phyloP scores from a whole-genome alignment of 2,113 vertebrate species.

The Trichomycterus rosablanca region DNA sequence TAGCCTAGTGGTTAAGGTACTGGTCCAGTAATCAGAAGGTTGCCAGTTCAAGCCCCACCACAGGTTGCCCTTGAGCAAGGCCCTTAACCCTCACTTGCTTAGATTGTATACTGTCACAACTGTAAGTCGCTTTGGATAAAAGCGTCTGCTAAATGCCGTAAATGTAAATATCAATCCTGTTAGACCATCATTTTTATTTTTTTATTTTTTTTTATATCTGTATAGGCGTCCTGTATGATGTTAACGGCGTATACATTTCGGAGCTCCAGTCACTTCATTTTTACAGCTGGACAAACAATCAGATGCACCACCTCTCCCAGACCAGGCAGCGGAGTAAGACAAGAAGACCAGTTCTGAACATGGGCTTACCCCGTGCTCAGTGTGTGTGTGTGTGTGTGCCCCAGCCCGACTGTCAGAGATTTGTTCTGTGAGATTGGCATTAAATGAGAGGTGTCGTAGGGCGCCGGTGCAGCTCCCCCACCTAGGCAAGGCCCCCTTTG shows the following conservation, averaged over 20 bases:
- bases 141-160: no score
- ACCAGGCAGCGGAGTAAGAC: slow-evolving; percentile 1
- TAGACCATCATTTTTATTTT: no score
- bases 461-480: slow-evolving; percentile 8
- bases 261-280: slow-evolving; percentile 13
- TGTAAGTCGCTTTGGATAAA: no score
- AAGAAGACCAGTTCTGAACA: slow-evolving; percentile 9
- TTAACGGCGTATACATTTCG: background rate
- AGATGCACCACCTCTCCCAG: background rate
- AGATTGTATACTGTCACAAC: no score
- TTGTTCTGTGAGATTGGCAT: slow-evolving; percentile 30
- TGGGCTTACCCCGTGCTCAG: background rate
- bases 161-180: no score
- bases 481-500: background rate
- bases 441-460: slow-evolving; percentile 35
- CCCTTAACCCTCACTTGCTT: no score
- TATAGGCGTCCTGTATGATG: background rate
- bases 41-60: no score
- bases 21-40: no score
- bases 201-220: no score
- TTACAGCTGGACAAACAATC: slow-evolving; percentile 27
- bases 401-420: background rate
- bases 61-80: no score
- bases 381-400: slow-evolving; percentile 7
- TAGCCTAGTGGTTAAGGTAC: no score